Conservation (phyloP, 1,140 invertebrate species). For the Penaeus vannamei region DNA sequence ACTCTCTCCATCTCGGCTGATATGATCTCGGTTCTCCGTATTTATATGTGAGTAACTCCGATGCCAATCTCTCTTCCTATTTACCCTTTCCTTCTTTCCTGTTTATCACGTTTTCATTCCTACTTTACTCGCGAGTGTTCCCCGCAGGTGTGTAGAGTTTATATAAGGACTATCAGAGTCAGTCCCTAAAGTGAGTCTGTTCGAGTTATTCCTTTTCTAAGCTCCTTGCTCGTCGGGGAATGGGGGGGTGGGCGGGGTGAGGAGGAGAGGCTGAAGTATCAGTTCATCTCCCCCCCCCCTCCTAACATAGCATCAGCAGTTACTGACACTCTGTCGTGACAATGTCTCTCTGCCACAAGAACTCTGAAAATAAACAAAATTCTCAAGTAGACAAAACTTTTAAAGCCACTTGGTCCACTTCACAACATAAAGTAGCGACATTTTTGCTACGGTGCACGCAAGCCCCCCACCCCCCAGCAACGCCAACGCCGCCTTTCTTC, state of each 20-base stretch:
- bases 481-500: not conserved
- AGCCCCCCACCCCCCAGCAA: not conserved
- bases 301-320: constrained; percentile 13
- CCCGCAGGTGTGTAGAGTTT: no score
- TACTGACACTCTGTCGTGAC: no score
- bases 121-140: not conserved
- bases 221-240: not conserved
- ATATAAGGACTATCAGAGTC: no score
- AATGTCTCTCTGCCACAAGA: no score
- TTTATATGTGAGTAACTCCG: no score
- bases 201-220: no score
- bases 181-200: no score
- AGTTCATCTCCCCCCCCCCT: not conserved
- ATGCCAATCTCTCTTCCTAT: constrained; percentile 1
- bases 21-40: constrained; percentile 8
- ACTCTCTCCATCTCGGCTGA: constrained; percentile 14
- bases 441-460: not conserved
- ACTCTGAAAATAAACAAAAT: no score
- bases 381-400: no score
- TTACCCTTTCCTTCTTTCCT: not conserved
- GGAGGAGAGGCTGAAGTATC: not conserved
- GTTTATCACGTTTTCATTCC: not conserved
- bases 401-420: no score
- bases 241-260: not conserved
- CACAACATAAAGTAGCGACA: not conserved